Percentiles rank a stretch among this genome's conserved stretches.
phyloP scores from a whole-genome alignment of 2,888 invertebrate genomes.

The Diarsia brunnea region DNA sequence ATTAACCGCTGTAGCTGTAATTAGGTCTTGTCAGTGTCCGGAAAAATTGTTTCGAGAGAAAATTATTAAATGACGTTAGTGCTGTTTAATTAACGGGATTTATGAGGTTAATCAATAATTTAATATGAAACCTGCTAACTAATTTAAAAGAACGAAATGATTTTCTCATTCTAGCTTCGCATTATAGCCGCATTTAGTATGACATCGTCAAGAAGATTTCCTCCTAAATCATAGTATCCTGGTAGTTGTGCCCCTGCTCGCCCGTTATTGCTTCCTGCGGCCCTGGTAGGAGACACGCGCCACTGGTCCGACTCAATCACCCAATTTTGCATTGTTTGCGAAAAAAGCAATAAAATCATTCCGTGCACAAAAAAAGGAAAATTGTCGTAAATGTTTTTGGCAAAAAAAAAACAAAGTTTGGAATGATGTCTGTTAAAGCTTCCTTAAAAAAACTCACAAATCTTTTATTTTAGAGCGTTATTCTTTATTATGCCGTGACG shows the following conservation, averaged over 20 bases:
- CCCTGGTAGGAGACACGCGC: constrained; percentile 81
- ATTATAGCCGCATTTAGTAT: constrained; percentile 63
- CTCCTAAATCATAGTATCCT: constrained; percentile 86
- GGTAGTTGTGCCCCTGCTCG: constrained; percentile 75
- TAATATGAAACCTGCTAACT: background rate
- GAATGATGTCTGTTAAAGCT: background rate
- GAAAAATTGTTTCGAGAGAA: constrained; percentile 28
- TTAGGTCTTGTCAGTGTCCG: constrained; percentile 54
- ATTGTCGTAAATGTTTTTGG: background rate
- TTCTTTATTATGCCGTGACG: too few relatives aligned
- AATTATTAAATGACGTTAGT: constrained; percentile 29
- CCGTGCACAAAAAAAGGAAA: constrained; percentile 9
- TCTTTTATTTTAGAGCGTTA: too few relatives aligned
- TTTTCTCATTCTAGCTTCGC: background rate
- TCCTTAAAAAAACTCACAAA: background rate
- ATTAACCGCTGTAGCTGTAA: constrained; percentile 50
- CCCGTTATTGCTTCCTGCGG: constrained; percentile 90
- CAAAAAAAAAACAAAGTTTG: background rate
- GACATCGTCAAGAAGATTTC: constrained; percentile 74
- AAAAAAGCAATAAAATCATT: constrained; percentile 62
- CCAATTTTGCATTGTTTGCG: constrained; percentile 70
- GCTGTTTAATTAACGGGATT: constrained; percentile 27
- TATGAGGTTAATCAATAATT: constrained; percentile 27
- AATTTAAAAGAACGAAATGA: background rate
- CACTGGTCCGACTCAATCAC: constrained; percentile 73